These are phyloP conservation scores for Reinhardtius hippoglossoides DNA, from an alignment of 2,113 vertebrate species.

Conservation along the genomic window DNA sequence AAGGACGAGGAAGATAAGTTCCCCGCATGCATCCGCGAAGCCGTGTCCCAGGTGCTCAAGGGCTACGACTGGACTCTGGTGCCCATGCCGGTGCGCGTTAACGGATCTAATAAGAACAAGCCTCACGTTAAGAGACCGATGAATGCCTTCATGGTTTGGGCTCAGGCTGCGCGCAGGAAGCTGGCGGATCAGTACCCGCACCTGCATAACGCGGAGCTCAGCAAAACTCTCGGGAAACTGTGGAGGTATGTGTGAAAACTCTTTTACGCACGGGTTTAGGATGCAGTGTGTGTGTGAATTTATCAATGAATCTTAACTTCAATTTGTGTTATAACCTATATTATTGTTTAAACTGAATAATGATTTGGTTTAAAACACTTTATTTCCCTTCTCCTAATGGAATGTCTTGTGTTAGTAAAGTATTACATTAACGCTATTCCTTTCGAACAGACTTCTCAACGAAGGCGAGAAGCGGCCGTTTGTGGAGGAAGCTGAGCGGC, in stretches of 20 bases:
- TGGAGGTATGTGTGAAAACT: constrained; percentile 88
- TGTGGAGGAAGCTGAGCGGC: constrained; percentile 95
- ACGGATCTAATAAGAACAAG: constrained; percentile 96
- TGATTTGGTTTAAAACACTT: too few relatives aligned
- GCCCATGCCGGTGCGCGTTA: constrained; percentile 96
- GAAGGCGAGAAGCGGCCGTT: constrained; percentile 96
- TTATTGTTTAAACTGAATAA: neutral
- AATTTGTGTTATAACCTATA: neutral
- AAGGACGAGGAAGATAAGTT: constrained; percentile 98
- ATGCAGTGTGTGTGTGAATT: rapidly evolving
- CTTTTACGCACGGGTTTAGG: neutral
- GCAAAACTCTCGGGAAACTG: constrained; percentile 96
- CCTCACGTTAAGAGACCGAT: constrained; percentile 92
- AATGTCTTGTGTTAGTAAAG: too few relatives aligned
- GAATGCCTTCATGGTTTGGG: constrained; percentile 93
- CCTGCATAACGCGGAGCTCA: constrained; percentile 98
- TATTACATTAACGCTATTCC: neutral
- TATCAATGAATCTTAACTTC: neutral
- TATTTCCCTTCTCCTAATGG: too few relatives aligned
- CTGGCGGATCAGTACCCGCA: constrained; percentile 97
- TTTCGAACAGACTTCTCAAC: constrained; percentile 87
- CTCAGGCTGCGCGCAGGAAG: constrained; percentile 95
- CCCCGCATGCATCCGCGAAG: constrained; percentile 96
- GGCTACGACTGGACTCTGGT: constrained; percentile 99
- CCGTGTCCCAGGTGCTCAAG: constrained; percentile 97